Evolutionary conservation across 2,797 vertebrate species (phyloP).

Genomic region (Balearica regulorum): DNA sequence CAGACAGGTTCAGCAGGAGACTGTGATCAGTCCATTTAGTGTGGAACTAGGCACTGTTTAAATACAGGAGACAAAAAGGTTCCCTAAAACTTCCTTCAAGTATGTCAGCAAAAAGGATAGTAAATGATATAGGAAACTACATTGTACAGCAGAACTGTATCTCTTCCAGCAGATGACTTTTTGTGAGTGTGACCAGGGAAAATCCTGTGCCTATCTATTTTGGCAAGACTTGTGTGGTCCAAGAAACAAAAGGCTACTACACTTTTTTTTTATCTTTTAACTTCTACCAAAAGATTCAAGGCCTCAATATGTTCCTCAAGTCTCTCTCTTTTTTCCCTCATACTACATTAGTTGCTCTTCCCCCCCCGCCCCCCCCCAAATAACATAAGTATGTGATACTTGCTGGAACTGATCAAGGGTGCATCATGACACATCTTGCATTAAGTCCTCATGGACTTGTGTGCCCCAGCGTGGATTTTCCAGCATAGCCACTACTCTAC

Average conservation of each 20-base stretch:
- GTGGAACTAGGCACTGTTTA: not conserved
- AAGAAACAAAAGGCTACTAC: not conserved
- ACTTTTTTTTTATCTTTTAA: not conserved
- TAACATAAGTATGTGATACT: not conserved
- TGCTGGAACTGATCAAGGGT: not conserved
- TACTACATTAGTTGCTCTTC: not conserved
- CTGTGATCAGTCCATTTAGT: not conserved
- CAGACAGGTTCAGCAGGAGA: not conserved
- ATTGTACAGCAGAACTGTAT: not conserved
- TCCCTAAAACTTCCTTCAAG: not conserved
- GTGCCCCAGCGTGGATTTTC: not conserved
- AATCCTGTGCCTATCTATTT: not conserved
- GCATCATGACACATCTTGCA: not conserved
- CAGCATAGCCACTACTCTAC: not conserved
- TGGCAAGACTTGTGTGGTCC: not conserved
- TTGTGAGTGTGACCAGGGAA: not conserved
- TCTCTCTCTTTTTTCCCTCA: not conserved
- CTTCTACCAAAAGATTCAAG: not conserved
- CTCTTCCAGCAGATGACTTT: not conserved
- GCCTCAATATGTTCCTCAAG: rapidly evolving
- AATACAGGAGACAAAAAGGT: not conserved
- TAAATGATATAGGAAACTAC: not conserved
- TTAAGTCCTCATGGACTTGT: not conserved
- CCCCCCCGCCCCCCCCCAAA: no score
- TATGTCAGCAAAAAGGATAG: not conserved